These are phyloP conservation scores for Eucriotettix oculatus DNA, from an alignment of 2,888 invertebrate species.

Conservation along the genomic window DNA sequence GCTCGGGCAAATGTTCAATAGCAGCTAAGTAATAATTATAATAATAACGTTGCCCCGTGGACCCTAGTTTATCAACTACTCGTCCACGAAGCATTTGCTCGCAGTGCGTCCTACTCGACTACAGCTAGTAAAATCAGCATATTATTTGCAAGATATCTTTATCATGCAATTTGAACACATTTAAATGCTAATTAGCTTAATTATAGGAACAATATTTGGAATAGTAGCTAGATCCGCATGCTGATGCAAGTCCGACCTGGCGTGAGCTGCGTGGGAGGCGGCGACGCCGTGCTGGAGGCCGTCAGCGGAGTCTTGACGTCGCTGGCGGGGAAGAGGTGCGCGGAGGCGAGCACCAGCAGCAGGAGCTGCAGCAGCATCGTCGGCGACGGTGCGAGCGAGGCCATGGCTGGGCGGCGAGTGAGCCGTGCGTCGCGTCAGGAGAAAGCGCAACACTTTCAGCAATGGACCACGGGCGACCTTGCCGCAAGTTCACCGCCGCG, in stretches of 20 bases:
- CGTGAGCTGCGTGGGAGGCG: neutral
- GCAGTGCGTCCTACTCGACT: too few species aligned
- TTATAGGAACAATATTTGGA: too few species aligned
- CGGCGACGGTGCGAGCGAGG: neutral
- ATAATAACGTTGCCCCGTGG: too few species aligned
- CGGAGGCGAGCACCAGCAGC: constrained; percentile 1
- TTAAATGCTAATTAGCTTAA: too few species aligned
- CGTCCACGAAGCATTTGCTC: too few species aligned
- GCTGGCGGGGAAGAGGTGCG: constrained; percentile 4
- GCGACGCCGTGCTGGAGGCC: neutral
- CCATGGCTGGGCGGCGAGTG: neutral
- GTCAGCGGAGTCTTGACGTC: neutral
- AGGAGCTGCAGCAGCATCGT: neutral
- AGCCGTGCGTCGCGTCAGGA: neutral
- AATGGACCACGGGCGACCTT: neutral
- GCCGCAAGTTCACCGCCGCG: neutral
- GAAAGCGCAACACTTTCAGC: neutral
- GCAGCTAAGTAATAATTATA: too few species aligned
- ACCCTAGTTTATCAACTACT: too few species aligned
- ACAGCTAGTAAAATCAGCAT: too few species aligned
- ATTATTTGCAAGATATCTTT: too few species aligned
- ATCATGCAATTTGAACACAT: too few species aligned
- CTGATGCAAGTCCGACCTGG: neutral
- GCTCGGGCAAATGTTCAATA: too few species aligned
- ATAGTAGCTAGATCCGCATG: too few species aligned